Evolutionary conservation across 2,797 vertebrate species (phyloP).

Genomic region (Enteromius trimaculatus): DNA sequence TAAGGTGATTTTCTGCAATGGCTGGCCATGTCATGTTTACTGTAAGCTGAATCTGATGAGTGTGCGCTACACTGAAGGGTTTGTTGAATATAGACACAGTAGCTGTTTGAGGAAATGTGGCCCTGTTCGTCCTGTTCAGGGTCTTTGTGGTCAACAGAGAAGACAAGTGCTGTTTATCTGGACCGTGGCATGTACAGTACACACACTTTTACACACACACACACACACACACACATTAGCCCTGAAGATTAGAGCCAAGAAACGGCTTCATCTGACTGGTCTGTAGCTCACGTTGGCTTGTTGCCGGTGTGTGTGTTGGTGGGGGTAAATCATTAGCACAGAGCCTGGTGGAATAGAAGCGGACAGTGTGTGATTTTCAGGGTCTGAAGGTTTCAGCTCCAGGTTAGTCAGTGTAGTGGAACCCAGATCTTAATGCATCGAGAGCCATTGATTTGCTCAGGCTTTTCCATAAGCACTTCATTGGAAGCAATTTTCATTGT

Average conservation of each 20-base stretch:
- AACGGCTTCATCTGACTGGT: conserved; percentile 4
- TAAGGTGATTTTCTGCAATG: background rate
- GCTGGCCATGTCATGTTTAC: conserved; percentile 2
- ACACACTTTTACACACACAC: background rate
- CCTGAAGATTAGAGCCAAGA: conserved; percentile 18
- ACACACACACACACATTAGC: background rate
- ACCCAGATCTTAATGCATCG: conserved; percentile 29
- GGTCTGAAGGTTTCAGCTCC: conserved; percentile 4
- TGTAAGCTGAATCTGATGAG: conserved; percentile 9
- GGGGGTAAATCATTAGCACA: background rate
- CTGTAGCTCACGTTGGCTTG: conserved; percentile 20
- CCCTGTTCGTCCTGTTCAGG: background rate
- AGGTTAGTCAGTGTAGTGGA: conserved; percentile 13
- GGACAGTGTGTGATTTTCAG: background rate
- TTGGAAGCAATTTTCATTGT: conserved; percentile 42
- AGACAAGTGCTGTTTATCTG: background rate
- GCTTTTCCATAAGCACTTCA: conserved; percentile 40
- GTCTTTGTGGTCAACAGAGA: background rate
- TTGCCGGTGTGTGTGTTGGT: background rate
- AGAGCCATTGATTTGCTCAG: conserved; percentile 29
- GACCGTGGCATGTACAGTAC: background rate
- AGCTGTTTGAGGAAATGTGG: background rate
- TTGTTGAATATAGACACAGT: conserved; percentile 19
- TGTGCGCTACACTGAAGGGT: background rate
- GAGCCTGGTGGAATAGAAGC: conserved; percentile 3